phyloP scores from a whole-genome alignment of 2,113 vertebrate genomes.

The Phocoena phocoena region DNA sequence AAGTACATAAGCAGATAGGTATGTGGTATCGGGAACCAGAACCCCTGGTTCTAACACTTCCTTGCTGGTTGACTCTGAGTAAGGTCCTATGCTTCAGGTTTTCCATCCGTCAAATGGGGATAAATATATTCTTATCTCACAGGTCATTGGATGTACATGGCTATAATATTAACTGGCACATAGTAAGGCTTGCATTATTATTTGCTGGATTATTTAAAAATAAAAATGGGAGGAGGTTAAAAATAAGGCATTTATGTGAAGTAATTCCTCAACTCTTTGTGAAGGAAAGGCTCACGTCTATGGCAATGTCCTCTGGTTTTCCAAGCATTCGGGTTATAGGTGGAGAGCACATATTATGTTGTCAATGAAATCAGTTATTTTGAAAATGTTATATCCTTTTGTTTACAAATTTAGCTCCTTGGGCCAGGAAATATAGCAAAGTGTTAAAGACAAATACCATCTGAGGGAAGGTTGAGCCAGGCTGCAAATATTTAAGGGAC shows the following conservation, averaged over 20 bases:
- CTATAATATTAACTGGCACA: background rate
- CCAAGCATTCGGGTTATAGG: background rate
- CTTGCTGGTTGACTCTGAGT: background rate
- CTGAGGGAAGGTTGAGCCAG: background rate
- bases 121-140: background rate
- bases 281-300: background rate
- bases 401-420: background rate
- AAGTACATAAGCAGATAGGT: background rate
- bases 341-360: background rate
- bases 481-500: background rate
- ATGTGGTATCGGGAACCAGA: background rate
- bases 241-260: background rate
- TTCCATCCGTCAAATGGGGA: background rate
- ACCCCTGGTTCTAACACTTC: background rate
- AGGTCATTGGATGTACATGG: background rate
- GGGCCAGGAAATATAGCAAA: background rate
- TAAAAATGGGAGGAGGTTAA: background rate
- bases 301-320: background rate
- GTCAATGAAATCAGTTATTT: background rate
- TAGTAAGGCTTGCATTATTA: background rate
- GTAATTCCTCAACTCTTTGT: background rate
- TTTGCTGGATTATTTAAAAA: background rate
- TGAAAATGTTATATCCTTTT: background rate
- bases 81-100: background rate
- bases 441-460: background rate